Evolutionary conservation across 2,113 vertebrate species (phyloP), one percentile per base, ranked within the genome.

Genomic region (Pelmatolapia mariae): DNA sequence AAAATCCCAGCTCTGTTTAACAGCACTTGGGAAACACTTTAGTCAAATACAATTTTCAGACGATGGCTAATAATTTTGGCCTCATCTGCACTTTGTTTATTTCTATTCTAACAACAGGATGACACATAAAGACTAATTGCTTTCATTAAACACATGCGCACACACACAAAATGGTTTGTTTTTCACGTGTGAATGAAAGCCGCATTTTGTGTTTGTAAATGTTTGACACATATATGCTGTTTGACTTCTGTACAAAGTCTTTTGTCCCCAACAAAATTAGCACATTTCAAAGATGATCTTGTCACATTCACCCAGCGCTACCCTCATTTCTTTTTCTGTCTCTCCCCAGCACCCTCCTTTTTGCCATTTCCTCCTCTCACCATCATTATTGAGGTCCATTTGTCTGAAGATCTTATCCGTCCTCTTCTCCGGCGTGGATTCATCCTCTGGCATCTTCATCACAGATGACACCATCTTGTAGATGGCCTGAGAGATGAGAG

Each of bases 401-500:
- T 99, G 98, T 94, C 97, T 98, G 97, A 99, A 99, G 96, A 99
- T 99, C 96, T 99, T 99, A 95, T 99, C 98, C 1, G 99, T 99
- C 91, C 98, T 97, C 95, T 99, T 99, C 96, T 99, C 99, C 1
- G 99, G 98, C 53, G 99, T 99, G 38, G 99, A 99, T 92, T 99
- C 98, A 18, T 99, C 98, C 82, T 99, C 98, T 0, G 99, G 99
- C 99, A 99, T 99, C 96, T 98, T 99, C 99, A 99, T 99, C 96
- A 99, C 99, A 0, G 99, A 98, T 4, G 99, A 99, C 94, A 99
- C 98, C 99, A 99, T 99, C 95, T 99, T 99, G 96, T 99, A 99
- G 96, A 99, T 99, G 94, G 99, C 99, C 99, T 99, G 93, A 68
- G 63, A 87, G 80, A 91, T 99, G 93, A 66, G 63, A 86, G 73